Evolutionary conservation across 2,113 vertebrate species (phyloP).

Genomic region (Fukomys damarensis): DNA sequence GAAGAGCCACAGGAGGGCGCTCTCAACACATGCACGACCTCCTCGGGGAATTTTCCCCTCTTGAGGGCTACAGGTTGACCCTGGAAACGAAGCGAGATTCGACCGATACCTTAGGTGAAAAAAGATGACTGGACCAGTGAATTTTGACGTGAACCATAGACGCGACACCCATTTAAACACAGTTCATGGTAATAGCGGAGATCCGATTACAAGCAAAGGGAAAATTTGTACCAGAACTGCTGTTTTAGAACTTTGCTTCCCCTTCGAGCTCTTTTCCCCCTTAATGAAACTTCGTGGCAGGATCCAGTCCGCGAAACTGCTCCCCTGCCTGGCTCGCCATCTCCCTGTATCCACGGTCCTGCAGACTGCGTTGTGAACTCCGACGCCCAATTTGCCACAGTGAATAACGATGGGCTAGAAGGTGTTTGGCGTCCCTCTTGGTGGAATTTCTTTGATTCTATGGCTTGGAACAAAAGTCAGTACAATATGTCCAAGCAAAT

Average conservation of each 20-base stretch:
- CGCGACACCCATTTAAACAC: not conserved
- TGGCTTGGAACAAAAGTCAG: not conserved
- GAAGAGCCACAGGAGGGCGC: not conserved
- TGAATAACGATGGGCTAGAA: not conserved
- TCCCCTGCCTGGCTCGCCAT: rapidly evolving
- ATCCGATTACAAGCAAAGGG: not conserved
- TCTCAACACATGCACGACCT: rapidly evolving
- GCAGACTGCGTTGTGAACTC: not conserved
- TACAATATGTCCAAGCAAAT: not conserved
- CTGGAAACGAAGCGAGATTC: not conserved
- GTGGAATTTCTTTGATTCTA: not conserved
- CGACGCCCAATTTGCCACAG: not conserved
- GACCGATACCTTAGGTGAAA: not conserved
- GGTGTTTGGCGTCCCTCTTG: not conserved
- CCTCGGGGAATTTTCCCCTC: not conserved
- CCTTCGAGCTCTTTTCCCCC: not conserved
- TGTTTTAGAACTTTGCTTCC: not conserved
- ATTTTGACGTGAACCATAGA: not conserved
- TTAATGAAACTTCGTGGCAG: not conserved
- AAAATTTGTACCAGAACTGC: not conserved
- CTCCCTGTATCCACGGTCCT: rapidly evolving
- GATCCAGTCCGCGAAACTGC: not conserved
- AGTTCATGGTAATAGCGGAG: not conserved
- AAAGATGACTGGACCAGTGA: rapidly evolving
- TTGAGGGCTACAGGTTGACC: no score